phyloP scores from a whole-genome alignment of 2,113 vertebrate species.

The Heloderma charlesbogerti region DNA sequence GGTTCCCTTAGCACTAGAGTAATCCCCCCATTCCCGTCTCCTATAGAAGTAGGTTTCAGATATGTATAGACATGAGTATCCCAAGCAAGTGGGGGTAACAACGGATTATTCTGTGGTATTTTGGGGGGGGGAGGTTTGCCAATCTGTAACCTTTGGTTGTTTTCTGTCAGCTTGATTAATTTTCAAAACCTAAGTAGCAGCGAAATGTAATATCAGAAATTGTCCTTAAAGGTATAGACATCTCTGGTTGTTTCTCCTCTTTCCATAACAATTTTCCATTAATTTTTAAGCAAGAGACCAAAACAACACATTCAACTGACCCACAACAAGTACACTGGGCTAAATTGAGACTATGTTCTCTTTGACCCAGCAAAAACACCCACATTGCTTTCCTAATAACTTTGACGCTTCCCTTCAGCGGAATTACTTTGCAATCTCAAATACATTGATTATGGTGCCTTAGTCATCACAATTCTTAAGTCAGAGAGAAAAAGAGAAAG shows the following conservation, averaged over 20 bases:
- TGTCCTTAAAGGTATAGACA: neutral
- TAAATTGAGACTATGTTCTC: conserved; percentile 4
- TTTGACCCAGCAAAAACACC: conserved; percentile 1
- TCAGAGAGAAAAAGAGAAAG: neutral
- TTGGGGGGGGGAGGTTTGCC: neutral
- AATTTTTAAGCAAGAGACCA: neutral
- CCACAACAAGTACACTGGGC: conserved; percentile 4
- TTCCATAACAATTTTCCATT: neutral
- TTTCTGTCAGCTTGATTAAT: neutral
- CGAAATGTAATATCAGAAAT: neutral
- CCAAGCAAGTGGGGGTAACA: neutral
- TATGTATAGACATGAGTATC: no score
- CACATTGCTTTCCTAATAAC: neutral
- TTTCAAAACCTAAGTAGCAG: neutral
- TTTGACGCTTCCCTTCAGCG: neutral
- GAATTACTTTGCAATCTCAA: conserved; percentile 4
- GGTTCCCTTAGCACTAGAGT: no score
- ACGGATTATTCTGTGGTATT: neutral
- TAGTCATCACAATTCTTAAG: neutral
- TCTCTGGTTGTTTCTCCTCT: neutral
- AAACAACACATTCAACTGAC: neutral
- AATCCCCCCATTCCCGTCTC: no score
- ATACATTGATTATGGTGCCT: neutral
- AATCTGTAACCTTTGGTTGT: neutral
- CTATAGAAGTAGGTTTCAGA: no score